Percentiles rank a stretch among this genome's conserved stretches.
These are phyloP conservation scores for Chamaea fasciata DNA, from an alignment of 2,113 vertebrate genomes.

Conservation along the genomic window DNA sequence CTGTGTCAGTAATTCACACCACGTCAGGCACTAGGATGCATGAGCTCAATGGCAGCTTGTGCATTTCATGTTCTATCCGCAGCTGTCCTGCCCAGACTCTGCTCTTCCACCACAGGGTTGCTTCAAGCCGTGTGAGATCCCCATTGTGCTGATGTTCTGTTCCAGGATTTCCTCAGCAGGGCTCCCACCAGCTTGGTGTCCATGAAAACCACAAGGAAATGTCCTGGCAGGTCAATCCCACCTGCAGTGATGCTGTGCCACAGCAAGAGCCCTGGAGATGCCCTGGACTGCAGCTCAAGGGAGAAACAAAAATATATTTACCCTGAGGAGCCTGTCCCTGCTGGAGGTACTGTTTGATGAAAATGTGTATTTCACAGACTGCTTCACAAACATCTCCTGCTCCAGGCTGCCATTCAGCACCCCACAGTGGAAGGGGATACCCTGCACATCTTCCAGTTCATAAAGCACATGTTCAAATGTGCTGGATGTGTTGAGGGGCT, in stretches of 20 bases:
- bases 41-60: not conserved
- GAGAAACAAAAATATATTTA: not conserved
- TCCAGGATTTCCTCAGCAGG: not conserved
- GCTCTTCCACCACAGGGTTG: not conserved
- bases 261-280: not conserved
- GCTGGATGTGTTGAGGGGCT: conserved; percentile 51
- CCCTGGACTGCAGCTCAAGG: not conserved
- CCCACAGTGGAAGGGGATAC: conserved; percentile 38
- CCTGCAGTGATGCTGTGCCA: not conserved
- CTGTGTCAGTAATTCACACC: not conserved
- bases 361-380: not conserved
- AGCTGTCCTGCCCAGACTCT: not conserved
- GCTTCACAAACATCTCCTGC: not conserved
- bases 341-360: conserved; percentile 20
- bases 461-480: conserved; percentile 62
- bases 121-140: not conserved
- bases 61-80: not conserved
- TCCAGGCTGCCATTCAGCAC: conserved; percentile 32
- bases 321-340: conserved; percentile 30
- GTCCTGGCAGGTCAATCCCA: not conserved
- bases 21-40: not conserved
- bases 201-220: not conserved
- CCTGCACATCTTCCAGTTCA: not conserved
- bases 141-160: not conserved
- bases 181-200: not conserved